Base-by-base conservation (phyloP, 2,113 vertebrate species). In the Puffinus mauretanicus region DNA sequence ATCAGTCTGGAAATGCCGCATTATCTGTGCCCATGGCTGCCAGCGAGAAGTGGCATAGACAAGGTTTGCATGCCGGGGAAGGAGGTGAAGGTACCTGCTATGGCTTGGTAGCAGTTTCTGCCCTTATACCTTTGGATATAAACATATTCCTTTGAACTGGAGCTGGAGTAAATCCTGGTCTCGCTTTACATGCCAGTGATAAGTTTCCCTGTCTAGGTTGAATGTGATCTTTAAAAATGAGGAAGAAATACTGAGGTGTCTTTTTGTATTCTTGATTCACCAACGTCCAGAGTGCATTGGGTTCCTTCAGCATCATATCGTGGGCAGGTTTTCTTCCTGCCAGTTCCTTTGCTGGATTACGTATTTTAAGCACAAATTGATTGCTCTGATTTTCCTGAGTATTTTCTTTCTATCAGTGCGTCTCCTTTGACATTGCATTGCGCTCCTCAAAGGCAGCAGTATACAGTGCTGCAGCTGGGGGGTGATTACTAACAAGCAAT, bases 171-270 rank as follows among this genome's bases (percentile, higher is more conserved):
- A 34, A 30, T 38, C 26, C 18, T 30, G n/a, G 11, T 15, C n/a
- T 44, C 1, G 2, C 6, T 44, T 76, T 46, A 21, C 6, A 4
- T 6, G 4, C 13, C 3, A 3, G 14, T 8, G 49, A 1, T 26
- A 47, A 49, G 8, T 55, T 75, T 62, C 62, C 18, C 14, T 6
- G 0, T 19, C 25, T 24, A 15, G 42, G 16, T 3, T 34, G 18
- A 49, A 38, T 2, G 15, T 13, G 8, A 30, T 54, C 46, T 67
- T 73, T 20, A n/a, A 40, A 52, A 79, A 30, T 11, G 16, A 66
- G 24, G 36, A 42, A 25, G 40, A 76, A 67, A 6, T 8, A 8
- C 10, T 1, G 32, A 20, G 20, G 13, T n/a, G 25, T 46, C 46
- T 60, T 86, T 36, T 57, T 29, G 13, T 51, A 7, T 8, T 70